Base-by-base conservation (phyloP, 2,888 invertebrate genomes). In the Invenusta paracnida region DNA sequence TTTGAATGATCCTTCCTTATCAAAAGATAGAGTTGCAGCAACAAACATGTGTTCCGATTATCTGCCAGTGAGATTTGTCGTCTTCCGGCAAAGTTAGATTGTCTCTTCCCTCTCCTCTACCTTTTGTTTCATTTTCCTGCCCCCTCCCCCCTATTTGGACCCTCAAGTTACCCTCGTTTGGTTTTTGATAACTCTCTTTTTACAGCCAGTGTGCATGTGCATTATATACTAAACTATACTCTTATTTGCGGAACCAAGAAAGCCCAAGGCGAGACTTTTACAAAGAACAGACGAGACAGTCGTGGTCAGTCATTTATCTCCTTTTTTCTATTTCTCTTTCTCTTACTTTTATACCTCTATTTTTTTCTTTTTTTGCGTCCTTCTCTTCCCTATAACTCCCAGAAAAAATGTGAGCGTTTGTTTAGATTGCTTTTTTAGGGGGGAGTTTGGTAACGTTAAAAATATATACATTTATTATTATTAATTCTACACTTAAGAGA, bases 221-320 rank as follows among this genome's bases (percentile, higher is more conserved):
- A 73, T 73, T 73, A 73, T 73, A 73, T 73, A 73, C 73, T 73
- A n/a, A n/a, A n/a, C n/a, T n/a, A n/a, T n/a, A n/a, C n/a, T n/a
- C n/a, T n/a, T n/a, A 5, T 48, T 23, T 73, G 25, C 23, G 73
- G 73, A 73, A 25, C 27, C 27, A 73, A 73, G 73, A 73, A 13
- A 5, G 17, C 5, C 48, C 48, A 48, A n/a, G 5, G 2, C 2
- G 23, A 73, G 23, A 5, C 25, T 73, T 5, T 73, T 73, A 23
- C 25, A 5, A 23, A 73, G 2, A 73, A 73, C 25, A 23, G 17
- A 13, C 23, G 73, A 5, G 25, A 23, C 5, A 73, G 23, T 73
- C 5, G 5, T 73, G 73, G 23, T 23, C 23, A 2, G 23, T 73
- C 17, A n/a, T 23, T 73, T 73, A n/a, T n/a, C n/a, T n/a, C n/a